Percentiles rank a stretch among this genome's conserved stretches.
Conservation (phyloP, 2,888 invertebrate genomes). For the Drosophila helvetica region DNA sequence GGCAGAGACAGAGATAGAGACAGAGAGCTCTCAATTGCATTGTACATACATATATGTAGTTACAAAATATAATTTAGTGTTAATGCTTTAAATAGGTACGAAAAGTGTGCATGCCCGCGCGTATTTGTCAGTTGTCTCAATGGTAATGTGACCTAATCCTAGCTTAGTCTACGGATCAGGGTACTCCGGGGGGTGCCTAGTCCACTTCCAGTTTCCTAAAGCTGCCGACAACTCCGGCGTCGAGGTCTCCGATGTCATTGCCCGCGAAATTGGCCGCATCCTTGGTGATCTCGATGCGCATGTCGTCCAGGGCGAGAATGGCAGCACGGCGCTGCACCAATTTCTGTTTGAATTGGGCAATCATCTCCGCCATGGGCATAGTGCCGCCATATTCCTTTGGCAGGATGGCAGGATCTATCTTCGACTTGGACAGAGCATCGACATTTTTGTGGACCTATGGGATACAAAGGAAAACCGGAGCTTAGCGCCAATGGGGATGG, state of each 20-base stretch:
- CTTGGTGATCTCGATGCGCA: slow-evolving; percentile 88
- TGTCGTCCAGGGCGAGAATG: slow-evolving; percentile 89
- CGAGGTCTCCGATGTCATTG: slow-evolving; percentile 88
- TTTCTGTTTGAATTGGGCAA: slow-evolving; percentile 88
- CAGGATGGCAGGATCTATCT: slow-evolving; percentile 89
- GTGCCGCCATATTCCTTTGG: slow-evolving; percentile 96
- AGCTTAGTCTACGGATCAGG: slow-evolving; percentile 49
- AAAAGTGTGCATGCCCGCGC: slow-evolving; percentile 47
- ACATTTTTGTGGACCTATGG: slow-evolving; percentile 88
- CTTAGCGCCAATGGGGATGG: neutral
- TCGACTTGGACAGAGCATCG: slow-evolving; percentile 88
- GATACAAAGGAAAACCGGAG: neutral
- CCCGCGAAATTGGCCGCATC: slow-evolving; percentile 85
- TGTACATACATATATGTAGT: too few species aligned
- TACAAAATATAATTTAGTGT: slow-evolving; percentile 28
- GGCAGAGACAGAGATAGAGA: neutral
- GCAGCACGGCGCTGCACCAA: slow-evolving; percentile 87
- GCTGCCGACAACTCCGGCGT: slow-evolving; percentile 90
- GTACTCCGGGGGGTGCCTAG: slow-evolving; percentile 81
- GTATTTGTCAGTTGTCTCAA: slow-evolving; percentile 71
- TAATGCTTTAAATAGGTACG: slow-evolving; percentile 52
- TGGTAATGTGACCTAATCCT: slow-evolving; percentile 72
- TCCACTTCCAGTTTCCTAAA: slow-evolving; percentile 94
- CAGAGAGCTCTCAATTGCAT: slow-evolving; percentile 12
- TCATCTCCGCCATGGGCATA: slow-evolving; percentile 91